Evolutionary conservation across 1,140 invertebrate genomes (phyloP).

Genomic region (Alviniconcha marisindica): DNA sequence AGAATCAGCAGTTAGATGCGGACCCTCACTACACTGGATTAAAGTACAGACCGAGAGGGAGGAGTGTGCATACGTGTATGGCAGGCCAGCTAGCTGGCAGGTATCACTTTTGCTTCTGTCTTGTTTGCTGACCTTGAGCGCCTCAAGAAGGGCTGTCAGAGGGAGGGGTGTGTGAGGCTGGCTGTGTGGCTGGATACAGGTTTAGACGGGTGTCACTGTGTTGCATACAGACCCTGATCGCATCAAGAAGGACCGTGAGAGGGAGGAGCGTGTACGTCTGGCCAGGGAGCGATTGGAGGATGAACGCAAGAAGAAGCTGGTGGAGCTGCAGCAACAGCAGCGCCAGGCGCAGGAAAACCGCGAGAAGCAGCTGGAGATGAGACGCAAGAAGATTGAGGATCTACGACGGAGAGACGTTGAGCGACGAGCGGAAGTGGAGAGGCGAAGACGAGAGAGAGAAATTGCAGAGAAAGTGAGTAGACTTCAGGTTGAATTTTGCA

Average conservation of each 20-base stretch:
- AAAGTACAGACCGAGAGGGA: too few species aligned
- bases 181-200: not conserved
- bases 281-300: slow-evolving; percentile 64
- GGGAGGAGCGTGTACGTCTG: slow-evolving; percentile 65
- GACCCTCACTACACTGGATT: too few species aligned
- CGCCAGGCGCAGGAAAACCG: slow-evolving; percentile 68
- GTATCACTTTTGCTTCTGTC: too few species aligned
- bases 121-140: too few species aligned
- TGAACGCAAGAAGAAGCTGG: slow-evolving; percentile 67
- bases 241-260: slow-evolving; percentile 67
- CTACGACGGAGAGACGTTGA: slow-evolving; percentile 66
- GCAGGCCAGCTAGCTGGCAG: too few species aligned
- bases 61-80: too few species aligned
- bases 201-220: not conserved
- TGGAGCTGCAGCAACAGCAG: slow-evolving; percentile 70
- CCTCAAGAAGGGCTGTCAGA: not conserved
- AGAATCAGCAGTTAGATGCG: too few species aligned
- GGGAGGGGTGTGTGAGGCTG: not conserved
- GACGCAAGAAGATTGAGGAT: slow-evolving; percentile 71
- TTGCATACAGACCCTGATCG: slow-evolving; percentile 57
- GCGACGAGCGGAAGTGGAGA: slow-evolving; percentile 66
- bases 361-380: slow-evolving; percentile 66
- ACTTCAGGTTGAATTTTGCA: not conserved
- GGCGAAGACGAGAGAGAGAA: slow-evolving; percentile 63
- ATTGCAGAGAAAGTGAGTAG: slow-evolving; percentile 61